A percentile compares a stretch with the other conserved stretches of the same genome.
Conservation (phyloP, 1,140 invertebrate genomes). For the Belonocnema kinseyi region DNA sequence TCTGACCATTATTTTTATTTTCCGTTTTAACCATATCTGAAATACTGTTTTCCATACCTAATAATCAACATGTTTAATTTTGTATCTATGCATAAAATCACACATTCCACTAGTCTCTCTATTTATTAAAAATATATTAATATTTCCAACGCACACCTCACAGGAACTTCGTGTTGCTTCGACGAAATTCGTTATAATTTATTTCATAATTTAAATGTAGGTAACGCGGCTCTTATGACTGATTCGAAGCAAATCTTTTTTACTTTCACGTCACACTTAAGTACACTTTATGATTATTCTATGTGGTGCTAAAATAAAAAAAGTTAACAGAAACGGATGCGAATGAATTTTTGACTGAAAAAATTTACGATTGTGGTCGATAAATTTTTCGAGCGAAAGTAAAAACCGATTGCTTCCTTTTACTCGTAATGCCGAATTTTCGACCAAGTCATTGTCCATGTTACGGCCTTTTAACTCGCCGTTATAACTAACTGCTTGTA, state of each 20-base stretch:
- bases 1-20: neutral
- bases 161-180: neutral
- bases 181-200: neutral
- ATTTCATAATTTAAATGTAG: neutral
- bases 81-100: conserved; percentile 58
- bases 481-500: conserved; percentile 51
- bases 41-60: conserved; percentile 57
- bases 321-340: too few species aligned
- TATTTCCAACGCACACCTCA: conserved; percentile 14
- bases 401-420: conserved; percentile 16
- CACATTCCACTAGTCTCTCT: conserved; percentile 59
- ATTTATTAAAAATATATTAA: conserved; percentile 43
- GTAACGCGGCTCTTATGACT: neutral
- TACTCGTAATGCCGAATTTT: neutral
- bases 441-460: conserved; percentile 11
- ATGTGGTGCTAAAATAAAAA: too few species aligned
- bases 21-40: conserved; percentile 42
- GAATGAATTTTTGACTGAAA: too few species aligned
- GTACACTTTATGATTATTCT: neutral
- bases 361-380: neutral
- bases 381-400: neutral
- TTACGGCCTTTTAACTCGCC: conserved; percentile 33
- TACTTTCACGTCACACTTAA: conserved; percentile 5
- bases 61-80: conserved; percentile 44
- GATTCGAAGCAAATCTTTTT: conserved; percentile 4